Conservation (phyloP, 1,140 invertebrate genomes). For the Palaemon carinicauda region DNA sequence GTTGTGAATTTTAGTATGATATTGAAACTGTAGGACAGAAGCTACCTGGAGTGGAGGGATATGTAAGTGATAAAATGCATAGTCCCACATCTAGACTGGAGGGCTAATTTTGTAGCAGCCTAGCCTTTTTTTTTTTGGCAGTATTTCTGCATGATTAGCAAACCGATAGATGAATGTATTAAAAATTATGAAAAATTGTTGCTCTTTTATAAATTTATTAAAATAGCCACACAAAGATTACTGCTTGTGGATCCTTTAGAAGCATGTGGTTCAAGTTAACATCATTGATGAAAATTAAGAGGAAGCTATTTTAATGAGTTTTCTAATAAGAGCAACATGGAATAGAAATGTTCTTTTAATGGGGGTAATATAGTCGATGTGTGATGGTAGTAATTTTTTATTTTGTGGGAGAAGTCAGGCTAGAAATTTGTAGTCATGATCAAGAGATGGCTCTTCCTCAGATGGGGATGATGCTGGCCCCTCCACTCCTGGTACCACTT, state of each 20-base stretch:
- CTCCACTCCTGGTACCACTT: constrained; percentile 34
- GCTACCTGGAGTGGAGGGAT: constrained; percentile 18
- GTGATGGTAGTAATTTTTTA: too few relatives aligned
- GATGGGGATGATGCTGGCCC: constrained; percentile 32
- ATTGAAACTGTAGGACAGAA: background rate
- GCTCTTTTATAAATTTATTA: too few relatives aligned
- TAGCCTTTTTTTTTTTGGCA: background rate
- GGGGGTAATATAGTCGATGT: too few relatives aligned
- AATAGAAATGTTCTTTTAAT: too few relatives aligned
- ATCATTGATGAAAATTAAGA: too few relatives aligned
- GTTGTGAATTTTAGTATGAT: background rate
- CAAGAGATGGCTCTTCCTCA: constrained; percentile 15
- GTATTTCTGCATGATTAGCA: background rate
- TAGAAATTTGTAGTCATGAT: background rate
- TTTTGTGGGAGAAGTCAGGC: background rate
- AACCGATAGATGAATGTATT: too few relatives aligned
- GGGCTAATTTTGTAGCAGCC: background rate
- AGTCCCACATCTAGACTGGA: background rate
- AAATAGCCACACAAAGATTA: too few relatives aligned
- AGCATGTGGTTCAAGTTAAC: too few relatives aligned
- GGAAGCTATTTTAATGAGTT: too few relatives aligned
- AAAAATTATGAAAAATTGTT: too few relatives aligned
- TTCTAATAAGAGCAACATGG: too few relatives aligned
- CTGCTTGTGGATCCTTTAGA: too few relatives aligned
- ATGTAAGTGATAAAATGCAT: background rate